Evolutionary conservation across 53 echinoderm and acorn worm species (phyloP), one percentile per base, ranked within the genome.

Genomic region (Antedon mediterranea): DNA sequence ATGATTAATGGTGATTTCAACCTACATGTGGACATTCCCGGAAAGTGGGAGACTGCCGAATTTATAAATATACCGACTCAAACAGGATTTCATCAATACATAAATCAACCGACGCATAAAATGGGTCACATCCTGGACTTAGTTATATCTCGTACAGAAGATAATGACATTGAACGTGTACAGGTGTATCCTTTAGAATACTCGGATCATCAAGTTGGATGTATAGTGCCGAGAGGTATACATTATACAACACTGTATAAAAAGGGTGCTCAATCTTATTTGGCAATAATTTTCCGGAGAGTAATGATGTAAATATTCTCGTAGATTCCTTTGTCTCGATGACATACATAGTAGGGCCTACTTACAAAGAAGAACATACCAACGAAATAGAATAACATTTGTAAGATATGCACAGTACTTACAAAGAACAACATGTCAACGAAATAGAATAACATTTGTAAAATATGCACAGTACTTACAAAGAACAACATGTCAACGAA

Each of bases 191-290:
- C 84, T 28, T 33, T 31, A 0, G 15, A 11, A 74, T 43, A 79
- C 43, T 84, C 85, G 0, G 84, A 84, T 71, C 84, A 84, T 57
- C 72, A 79, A 3, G 77, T 79, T 33, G 31, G n/a, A n/a, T n/a
- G n/a, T n/a, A n/a, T n/a, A n/a, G n/a, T n/a, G n/a, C n/a, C n/a
- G n/a, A n/a, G n/a, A n/a, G n/a, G n/a, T n/a, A n/a, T n/a, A n/a
- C n/a, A n/a, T n/a, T n/a, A n/a, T n/a, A n/a, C n/a, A n/a, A n/a
- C n/a, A n/a, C n/a, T n/a, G n/a, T n/a, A n/a, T n/a, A n/a, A n/a
- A n/a, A n/a, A n/a, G n/a, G n/a, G n/a, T n/a, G n/a, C n/a, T n/a
- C n/a, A n/a, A n/a, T n/a, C n/a, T n/a, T n/a, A n/a, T n/a, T n/a
- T 84, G 32, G 79, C 32, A 31, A 9, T 29, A 18, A 79, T 32